phyloP scores from a whole-genome alignment of 1,140 invertebrate species.

The Harpegnathos saltator region DNA sequence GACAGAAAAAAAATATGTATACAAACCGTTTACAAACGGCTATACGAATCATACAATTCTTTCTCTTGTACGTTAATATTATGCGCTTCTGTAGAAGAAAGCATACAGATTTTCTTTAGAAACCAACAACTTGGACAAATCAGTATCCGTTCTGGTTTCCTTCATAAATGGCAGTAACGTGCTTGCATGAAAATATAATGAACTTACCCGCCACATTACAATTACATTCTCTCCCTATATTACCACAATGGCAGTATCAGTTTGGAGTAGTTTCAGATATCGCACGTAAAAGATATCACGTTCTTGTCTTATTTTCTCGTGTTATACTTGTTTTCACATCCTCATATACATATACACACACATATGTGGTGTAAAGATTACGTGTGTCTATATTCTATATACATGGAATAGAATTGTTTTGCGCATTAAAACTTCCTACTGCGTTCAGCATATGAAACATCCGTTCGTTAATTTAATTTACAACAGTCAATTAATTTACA shows the following conservation, averaged over 20 bases:
- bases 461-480: constrained; percentile 2
- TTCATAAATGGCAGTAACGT: constrained; percentile 72
- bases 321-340: not conserved
- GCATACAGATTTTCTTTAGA: constrained; percentile 13
- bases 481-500: constrained; percentile 3
- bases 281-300: constrained; percentile 4
- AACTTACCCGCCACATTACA: constrained; percentile 52
- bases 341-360: not conserved
- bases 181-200: constrained; percentile 52
- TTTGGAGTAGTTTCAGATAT: constrained; percentile 47
- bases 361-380: constrained; percentile 7
- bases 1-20: too few species aligned
- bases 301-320: constrained; percentile 20
- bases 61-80: not conserved
- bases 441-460: not conserved
- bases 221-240: constrained; percentile 27
- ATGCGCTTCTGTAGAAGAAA: constrained; percentile 36
- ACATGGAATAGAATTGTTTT: constrained; percentile 12
- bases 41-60: constrained; percentile 15
- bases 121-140: constrained; percentile 28
- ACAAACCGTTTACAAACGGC: too few species aligned
- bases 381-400: constrained; percentile 6
- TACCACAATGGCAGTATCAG: constrained; percentile 68
- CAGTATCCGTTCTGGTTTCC: constrained; percentile 7
- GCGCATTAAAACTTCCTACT: constrained; percentile 29